Conservation (phyloP, 1,140 invertebrate species). For the Zaprionus gabonicus region DNA sequence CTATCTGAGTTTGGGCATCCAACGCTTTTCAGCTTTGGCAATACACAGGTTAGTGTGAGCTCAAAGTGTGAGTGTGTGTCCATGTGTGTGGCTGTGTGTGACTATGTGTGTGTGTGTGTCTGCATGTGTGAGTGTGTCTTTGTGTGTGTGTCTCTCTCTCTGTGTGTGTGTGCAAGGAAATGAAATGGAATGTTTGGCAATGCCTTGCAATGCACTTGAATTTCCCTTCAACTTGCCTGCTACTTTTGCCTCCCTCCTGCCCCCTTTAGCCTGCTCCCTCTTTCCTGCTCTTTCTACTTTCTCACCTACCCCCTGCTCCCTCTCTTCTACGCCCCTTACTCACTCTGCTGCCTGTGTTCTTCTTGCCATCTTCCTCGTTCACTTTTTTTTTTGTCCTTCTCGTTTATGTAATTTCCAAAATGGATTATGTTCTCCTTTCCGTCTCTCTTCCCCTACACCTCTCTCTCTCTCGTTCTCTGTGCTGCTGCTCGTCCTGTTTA, state of each 20-base stretch:
- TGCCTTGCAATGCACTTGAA: constrained; percentile 20
- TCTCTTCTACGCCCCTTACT: neutral
- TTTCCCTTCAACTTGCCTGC: neutral
- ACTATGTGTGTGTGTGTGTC: neutral
- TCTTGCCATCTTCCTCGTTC: neutral
- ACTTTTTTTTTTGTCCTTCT: constrained; percentile 5
- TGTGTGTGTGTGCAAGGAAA: constrained; percentile 19
- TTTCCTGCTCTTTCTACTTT: neutral
- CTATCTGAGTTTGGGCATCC: neutral
- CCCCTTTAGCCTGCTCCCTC: neutral
- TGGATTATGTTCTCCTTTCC: constrained; percentile 56
- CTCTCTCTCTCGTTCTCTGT: neutral
- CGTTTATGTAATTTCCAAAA: constrained; percentile 60
- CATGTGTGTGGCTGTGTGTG: too few species aligned
- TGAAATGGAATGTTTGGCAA: constrained; percentile 26
- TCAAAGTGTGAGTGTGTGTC: neutral
- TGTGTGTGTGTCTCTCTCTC: neutral
- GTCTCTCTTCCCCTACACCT: neutral
- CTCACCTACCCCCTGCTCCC: neutral
- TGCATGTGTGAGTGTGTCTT: neutral
- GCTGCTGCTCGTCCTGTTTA: neutral
- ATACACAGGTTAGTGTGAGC: neutral
- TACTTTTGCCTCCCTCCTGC: neutral
- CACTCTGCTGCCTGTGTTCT: constrained; percentile 6
- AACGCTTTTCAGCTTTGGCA: neutral